Evolutionary conservation across 2,113 vertebrate species (phyloP), one percentile per base, ranked within the genome.

Genomic region (Ardeotis arabs): DNA sequence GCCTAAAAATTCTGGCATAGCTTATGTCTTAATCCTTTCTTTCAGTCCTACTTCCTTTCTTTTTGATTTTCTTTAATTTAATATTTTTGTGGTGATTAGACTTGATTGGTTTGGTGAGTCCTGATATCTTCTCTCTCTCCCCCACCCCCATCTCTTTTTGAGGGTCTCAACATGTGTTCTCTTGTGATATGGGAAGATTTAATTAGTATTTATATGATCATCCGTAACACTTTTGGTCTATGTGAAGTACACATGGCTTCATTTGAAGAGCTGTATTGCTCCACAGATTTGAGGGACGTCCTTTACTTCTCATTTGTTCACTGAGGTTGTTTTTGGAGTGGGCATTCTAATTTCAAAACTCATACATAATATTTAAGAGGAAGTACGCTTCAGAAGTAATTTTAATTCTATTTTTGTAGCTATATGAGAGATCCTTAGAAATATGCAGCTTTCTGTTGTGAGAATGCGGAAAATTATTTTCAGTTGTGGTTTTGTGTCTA

Each of bases 171-270:
- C 94, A 82, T 82, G 94, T 96, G 92, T 89, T 89, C 58, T 62
- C 82, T 82, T 87, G 92, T 92, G 92, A 97, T 97, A 96, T 3
- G 77, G 58, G n/a, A 89, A 79, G 84, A 80, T 93, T 96, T 95
- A 95, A 96, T 96, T 95, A 85, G 41, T 52, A 70, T 90, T 96
- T 95, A 2, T 56, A 23, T 67, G 81, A 91, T 94, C 91, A 91
- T 82, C 66, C 2, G 1, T 85, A 95, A 92, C 91, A 27, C 53
- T 83, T 95, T 15, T 56, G 66, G n/a, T 69, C n/a, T 85, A 45
- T 75, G 73, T 87, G 91, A 95, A 92, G 84, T 47, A 6, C 69
- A 69, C 18, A 14, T 41, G 76, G 22, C 52, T 95, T 79, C 72
- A 50, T 63, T 81, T 81, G 83, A 92, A 90, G 83, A 68, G 56